Percentiles rank a stretch among this genome's conserved stretches.
phyloP scores from a whole-genome alignment of 2,797 vertebrate species.

The Arnoldichthys spilopterus region DNA sequence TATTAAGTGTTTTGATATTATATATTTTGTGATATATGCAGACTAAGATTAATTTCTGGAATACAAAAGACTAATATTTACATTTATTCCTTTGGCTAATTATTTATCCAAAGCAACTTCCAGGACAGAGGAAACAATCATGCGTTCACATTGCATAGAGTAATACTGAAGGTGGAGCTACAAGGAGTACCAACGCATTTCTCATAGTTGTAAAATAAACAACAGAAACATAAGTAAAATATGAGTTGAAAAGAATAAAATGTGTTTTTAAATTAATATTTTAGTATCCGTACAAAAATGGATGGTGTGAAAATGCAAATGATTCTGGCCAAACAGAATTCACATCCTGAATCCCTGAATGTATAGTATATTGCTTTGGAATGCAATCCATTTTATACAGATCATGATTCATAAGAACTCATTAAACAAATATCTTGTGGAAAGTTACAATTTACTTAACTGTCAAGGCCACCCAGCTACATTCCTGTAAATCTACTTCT shows the following conservation, averaged over 20 bases:
- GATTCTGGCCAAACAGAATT: neutral
- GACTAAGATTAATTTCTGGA: neutral
- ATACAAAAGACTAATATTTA: neutral
- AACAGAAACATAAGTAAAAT: too few species aligned
- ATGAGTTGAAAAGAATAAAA: too few species aligned
- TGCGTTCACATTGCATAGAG: too few species aligned
- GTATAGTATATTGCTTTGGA: neutral
- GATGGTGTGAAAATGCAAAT: neutral
- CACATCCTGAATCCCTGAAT: neutral
- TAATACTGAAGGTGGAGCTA: too few species aligned
- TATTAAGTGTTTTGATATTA: neutral
- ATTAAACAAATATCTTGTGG: neutral
- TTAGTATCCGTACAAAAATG: neutral
- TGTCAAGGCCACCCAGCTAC: neutral
- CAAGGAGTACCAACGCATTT: too few species aligned
- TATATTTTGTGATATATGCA: neutral
- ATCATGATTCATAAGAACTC: neutral
- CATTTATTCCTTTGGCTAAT: too few species aligned
- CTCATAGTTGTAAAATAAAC: too few species aligned
- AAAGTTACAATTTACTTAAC: neutral
- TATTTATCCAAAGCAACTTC: too few species aligned
- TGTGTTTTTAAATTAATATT: neutral
- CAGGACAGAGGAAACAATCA: too few species aligned
- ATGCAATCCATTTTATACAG: neutral
- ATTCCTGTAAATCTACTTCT: neutral